Evolutionary conservation across 1,140 invertebrate genomes (phyloP), one percentile per base, ranked within the genome.

Genomic region (Catajapyx aquilonaris): DNA sequence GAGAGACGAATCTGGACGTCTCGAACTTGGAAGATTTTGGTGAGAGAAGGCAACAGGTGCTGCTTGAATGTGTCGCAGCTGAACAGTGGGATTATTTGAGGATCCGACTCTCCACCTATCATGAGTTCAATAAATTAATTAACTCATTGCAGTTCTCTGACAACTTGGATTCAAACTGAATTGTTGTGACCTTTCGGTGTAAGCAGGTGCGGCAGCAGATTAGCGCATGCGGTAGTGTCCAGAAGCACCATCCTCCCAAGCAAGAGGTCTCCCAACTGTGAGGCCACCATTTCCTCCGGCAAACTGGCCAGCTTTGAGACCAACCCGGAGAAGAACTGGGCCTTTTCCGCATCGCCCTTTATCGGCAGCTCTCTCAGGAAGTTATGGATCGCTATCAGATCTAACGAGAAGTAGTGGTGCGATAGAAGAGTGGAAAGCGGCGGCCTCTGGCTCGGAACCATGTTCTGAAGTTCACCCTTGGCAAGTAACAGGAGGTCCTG

Each of bases 221-320:
- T 65, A 34, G 63, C 58, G 54, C 77, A 72, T 10, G 84, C 84
- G 31, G 74, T 75, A 42, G 64, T 54, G 57, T 87, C 77, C 19
- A 87, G 55, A 23, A 87, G 59, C 19, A 86, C 81, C 59, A 87
- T 69, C 48, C 83, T 66, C 1, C 80, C 81, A 9, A 88, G 56
- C 20, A 88, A 53, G 32, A 79, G 60, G 30, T 68, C 66, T 32
- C 73, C 69, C 20, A 88, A 55, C 54, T 83, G 75, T 38, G 69
- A 72, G 0, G 76, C 83, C 11, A 87, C 70, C 20, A 78, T 64
- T 52, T 71, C 65, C 51, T 84, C 78, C 40, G 78, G 68, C 51
- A 83, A 78, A 43, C 52, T 58, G 52, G 64, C 65, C 10, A 87
- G 53, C n/a, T n/a, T n/a, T n/a, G n/a, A 15, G 43, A 34, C 37